phyloP scores from a whole-genome alignment of 2,888 invertebrate genomes.

The Aspidiotus rigidus region DNA sequence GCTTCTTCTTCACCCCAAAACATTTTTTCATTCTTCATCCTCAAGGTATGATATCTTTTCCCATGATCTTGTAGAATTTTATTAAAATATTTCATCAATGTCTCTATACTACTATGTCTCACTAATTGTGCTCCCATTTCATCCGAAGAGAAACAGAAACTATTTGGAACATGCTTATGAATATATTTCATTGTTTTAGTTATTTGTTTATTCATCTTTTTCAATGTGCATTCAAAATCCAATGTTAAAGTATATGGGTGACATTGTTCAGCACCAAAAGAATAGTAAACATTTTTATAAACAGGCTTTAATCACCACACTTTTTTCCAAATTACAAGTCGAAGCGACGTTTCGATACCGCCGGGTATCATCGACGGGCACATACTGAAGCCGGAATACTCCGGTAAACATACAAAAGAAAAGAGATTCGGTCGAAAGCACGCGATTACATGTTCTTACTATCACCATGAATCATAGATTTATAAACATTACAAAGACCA shows the following conservation, averaged over 20 bases:
- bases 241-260: constrained; percentile 11
- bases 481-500: too few species aligned
- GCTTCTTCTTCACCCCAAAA: constrained; percentile 6
- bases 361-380: too few species aligned
- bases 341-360: too few species aligned
- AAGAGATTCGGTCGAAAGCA: too few species aligned
- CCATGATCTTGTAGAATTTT: constrained; percentile 10
- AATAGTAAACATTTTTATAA: too few species aligned
- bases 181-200: background rate
- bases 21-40: constrained; percentile 18
- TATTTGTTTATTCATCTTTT: constrained; percentile 15
- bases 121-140: constrained; percentile 17
- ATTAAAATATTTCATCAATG: constrained; percentile 17
- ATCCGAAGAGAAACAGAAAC: constrained; percentile 6
- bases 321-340: too few species aligned
- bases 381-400: too few species aligned
- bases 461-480: too few species aligned
- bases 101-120: constrained; percentile 11
- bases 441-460: too few species aligned
- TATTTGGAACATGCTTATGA: constrained; percentile 4
- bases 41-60: constrained; percentile 15
- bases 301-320: too few species aligned
- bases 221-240: constrained; percentile 15
- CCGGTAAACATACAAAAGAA: too few species aligned
- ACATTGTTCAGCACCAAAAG: constrained; percentile 17